Percentiles rank a stretch among this genome's conserved stretches.
Evolutionary conservation across 2,888 invertebrate species (phyloP).

Genomic region (Diarsia mendica): DNA sequence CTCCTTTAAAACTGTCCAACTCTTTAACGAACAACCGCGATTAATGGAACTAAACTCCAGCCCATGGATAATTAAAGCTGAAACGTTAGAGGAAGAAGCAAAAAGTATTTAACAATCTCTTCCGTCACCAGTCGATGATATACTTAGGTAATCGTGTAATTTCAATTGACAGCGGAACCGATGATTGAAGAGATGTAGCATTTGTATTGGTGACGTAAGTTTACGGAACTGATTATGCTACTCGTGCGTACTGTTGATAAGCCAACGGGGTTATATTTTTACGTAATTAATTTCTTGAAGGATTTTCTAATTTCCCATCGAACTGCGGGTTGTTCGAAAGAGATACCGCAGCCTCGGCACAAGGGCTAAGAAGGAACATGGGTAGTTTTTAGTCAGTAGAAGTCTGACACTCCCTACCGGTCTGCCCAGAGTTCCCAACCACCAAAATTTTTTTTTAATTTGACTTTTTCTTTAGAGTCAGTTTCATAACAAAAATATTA

Average conservation of each 20-base stretch:
- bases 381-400: too few species aligned
- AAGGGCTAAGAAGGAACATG: too few species aligned
- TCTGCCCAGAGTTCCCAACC: too few species aligned
- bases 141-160: conserved; percentile 29
- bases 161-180: conserved; percentile 23
- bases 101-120: conserved; percentile 49
- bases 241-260: neutral
- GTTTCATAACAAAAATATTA: neutral
- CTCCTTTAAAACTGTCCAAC: conserved; percentile 50
- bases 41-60: conserved; percentile 55
- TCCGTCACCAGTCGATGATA: conserved; percentile 10
- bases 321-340: too few species aligned
- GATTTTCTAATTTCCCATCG: too few species aligned
- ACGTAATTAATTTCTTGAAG: neutral
- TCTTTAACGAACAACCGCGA: conserved; percentile 37
- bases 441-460: too few species aligned
- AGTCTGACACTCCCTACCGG: too few species aligned
- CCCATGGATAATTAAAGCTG: conserved; percentile 49
- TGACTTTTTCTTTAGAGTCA: neutral
- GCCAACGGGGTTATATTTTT: neutral
- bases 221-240: neutral
- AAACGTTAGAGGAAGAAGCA: conserved; percentile 35
- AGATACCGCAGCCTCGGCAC: too few species aligned
- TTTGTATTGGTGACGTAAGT: conserved; percentile 19
- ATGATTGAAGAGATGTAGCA: conserved; percentile 3